Base-by-base conservation (phyloP, 1,140 invertebrate genomes). In the Bacillus rossius region DNA sequence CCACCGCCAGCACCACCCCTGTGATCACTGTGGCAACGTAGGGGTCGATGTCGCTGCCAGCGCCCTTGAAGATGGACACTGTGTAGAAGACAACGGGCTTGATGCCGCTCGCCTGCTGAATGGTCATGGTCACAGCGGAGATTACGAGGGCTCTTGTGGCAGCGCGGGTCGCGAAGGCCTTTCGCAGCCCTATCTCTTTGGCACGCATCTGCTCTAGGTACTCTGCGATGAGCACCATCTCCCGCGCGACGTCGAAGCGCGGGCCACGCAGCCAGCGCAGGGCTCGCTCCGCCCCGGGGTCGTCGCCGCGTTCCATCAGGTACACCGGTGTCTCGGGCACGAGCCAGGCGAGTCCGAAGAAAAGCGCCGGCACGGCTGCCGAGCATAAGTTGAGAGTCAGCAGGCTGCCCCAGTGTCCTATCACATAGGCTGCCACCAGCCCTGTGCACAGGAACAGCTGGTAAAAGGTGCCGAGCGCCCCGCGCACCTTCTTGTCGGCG, bases 11-110 rank as follows among this genome's bases (percentile, higher is more conserved):
- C 23, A 83, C 78, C 0, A 75, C 23, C 0, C 85, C 86, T 41
- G 89, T 79, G 20, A 88, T 73, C 8, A 88, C 83, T 3, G 86
- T 81, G 0, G 80, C 77, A 7, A 81, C 37, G 59, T 80, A 77
- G 0, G 82, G 74, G 40, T 79, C 75, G 1, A 87, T 72, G n/a
- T 73, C 77, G 4, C 77, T 81, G 1, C 77, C 71, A 2, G 79
- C 78, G 2, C 75, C 76, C 48, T 78, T 64, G 63, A 89, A 84
- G 51, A 89, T 84, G 1, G 74, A 73, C 26, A 84, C 83, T 0
- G 86, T 80, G 65, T 88, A 87, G 66, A 87, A 86, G 4, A 85
- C 73, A 0, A 88, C 77, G 1, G 83, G 84, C 64, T 87, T 86
- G 50, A 83, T 84, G 0, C 87, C 87, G 25, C 77, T 79, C 23